Conservation (phyloP, 35 echinoderm and acorn worm species). For the Lytechinus pictus region DNA sequence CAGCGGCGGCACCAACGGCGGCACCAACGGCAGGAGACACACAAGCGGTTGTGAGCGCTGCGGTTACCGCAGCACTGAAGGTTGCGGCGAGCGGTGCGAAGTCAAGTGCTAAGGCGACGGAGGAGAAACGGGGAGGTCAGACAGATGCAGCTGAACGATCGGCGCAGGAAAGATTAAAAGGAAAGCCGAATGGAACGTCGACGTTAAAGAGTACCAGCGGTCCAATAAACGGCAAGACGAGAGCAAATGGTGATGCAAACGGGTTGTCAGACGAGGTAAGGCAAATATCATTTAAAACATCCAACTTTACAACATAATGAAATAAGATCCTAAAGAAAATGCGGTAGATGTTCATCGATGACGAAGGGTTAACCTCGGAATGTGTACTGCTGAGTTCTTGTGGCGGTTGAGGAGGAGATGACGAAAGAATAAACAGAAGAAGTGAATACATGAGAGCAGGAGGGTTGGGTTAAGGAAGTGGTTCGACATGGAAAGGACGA, state of each 20-base stretch:
- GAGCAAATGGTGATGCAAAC: conserved; percentile 63
- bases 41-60: neutral
- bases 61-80: neutral
- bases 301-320: too few relatives aligned
- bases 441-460: too few relatives aligned
- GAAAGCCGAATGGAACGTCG: conserved; percentile 48
- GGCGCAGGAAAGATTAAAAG: neutral
- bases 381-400: too few relatives aligned
- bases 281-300: neutral
- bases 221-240: conserved; percentile 32
- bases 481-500: too few relatives aligned
- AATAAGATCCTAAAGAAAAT: too few relatives aligned
- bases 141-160: conserved; percentile 15
- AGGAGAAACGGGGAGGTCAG: conserved; percentile 45
- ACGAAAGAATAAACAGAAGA: too few relatives aligned
- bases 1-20: neutral
- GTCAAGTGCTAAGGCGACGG: neutral
- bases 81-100: neutral
- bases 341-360: too few relatives aligned
- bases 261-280: conserved; percentile 69
- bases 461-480: too few relatives aligned
- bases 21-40: neutral
- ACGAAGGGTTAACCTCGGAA: too few relatives aligned
- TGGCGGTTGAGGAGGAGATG: too few relatives aligned
- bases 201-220: neutral